These are phyloP conservation scores for Bagarius yarrelli DNA, from an alignment of 2,113 vertebrate genomes.

Conservation along the genomic window DNA sequence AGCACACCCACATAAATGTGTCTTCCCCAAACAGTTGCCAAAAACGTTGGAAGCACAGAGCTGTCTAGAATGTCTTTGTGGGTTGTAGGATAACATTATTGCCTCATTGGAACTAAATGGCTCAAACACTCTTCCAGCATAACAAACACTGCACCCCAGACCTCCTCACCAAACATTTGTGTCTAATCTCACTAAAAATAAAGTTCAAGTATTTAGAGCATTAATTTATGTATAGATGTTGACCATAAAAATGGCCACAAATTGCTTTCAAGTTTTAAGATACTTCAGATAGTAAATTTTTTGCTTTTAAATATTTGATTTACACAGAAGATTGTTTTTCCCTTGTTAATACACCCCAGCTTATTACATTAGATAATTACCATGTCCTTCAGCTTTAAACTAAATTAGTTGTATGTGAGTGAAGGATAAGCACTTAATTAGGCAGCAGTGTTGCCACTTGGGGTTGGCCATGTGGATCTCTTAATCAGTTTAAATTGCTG, in stretches of 20 bases:
- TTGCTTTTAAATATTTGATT: background rate
- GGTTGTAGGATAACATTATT: too few species aligned
- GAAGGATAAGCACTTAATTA: slow-evolving; percentile 17
- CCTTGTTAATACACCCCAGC: background rate
- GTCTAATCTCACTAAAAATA: too few species aligned
- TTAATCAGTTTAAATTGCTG: background rate
- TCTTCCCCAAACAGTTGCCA: too few species aligned
- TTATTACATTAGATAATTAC: background rate
- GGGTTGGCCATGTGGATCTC: background rate
- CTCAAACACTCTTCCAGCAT: too few species aligned
- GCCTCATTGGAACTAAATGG: too few species aligned
- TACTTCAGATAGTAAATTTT: background rate
- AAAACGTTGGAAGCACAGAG: too few species aligned
- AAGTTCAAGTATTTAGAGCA: background rate
- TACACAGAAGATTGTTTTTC: background rate
- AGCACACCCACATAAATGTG: too few species aligned
- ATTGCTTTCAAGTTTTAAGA: background rate
- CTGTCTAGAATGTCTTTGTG: too few species aligned
- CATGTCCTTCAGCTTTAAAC: slow-evolving; percentile 1
- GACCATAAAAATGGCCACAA: too few species aligned
- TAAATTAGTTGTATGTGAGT: slow-evolving; percentile 1
- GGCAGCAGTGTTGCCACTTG: background rate
- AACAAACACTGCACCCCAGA: too few species aligned
- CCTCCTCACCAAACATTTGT: too few species aligned
- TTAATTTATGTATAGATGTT: background rate